Evolutionary conservation across 2,113 vertebrate species (phyloP), one percentile per base, ranked within the genome.

Genomic region (Hippocampus comes): DNA sequence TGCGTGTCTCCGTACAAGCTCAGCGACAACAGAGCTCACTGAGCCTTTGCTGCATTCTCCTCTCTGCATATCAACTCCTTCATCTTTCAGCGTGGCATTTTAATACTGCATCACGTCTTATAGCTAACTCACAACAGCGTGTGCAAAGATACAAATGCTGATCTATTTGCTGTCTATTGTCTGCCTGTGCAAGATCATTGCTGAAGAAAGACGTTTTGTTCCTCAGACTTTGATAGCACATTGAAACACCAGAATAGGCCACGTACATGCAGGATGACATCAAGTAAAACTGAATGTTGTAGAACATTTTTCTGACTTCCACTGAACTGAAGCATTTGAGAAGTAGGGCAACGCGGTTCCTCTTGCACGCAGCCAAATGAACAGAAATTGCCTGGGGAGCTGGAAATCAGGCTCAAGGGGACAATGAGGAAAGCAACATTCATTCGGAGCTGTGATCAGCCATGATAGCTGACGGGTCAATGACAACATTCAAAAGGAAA

Each of bases 391-490:
- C 81, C 86, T 71, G 75, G 82, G 83, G 87, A 89, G 75, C 76
- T 78, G 78, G 75, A 79, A 87, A 89, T 86, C 85, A 82, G 79
- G 80, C 84, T 83, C 34, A 1, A 68, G 79, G 76, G 73, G 78
- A 67, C 66, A 76, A 79, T 74, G 65, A 76, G 76, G 75, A 87
- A 86, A 83, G 84, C 75, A 82, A 78, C 66, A 73, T 75, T 90
- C 82, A 76, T 79, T 76, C 67, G 67, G 77, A 74, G 64, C 84
- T 79, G 83, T 84, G 87, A 89, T 87, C 84, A 86, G 84, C 80
- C 57, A 41, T 57, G 73, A 84, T 88, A 86, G 90, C 78, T 85
- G 85, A 78, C 88, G 88, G 78, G 81, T 83, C 84, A 86, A 87
- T 84, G 86, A 84, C 84, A 81, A 75, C 79, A 71, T 72, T 76